phyloP scores from a whole-genome alignment of 23 tunicate species.

The Ciona savignyi region DNA sequence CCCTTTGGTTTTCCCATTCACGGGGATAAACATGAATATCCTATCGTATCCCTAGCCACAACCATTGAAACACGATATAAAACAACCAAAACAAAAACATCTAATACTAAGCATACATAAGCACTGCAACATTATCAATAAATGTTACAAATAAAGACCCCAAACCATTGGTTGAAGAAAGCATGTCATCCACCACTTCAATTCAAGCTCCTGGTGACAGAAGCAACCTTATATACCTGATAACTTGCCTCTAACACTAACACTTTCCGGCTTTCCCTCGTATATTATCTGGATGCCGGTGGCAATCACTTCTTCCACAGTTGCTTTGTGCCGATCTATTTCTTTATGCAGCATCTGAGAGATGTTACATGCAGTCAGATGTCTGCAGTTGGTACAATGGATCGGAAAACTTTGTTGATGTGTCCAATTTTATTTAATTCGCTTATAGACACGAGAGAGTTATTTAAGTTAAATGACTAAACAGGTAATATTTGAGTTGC shows the following conservation, averaged over 20 bases:
- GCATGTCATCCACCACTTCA: slow-evolving; percentile 18
- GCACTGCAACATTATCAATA: background rate
- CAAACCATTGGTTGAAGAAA: slow-evolving; percentile 5
- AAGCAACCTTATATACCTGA: slow-evolving; percentile 48
- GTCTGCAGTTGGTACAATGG: too few species aligned
- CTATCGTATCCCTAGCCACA: too few species aligned
- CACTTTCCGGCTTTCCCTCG: slow-evolving; percentile 87
- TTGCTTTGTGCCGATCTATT: slow-evolving; percentile 57
- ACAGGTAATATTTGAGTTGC: too few species aligned
- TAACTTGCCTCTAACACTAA: slow-evolving; percentile 92
- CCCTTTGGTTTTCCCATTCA: too few species aligned
- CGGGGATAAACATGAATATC: too few species aligned
- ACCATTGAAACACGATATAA: background rate
- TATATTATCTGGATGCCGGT: slow-evolving; percentile 62
- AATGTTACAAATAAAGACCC: background rate
- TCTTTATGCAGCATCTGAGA: slow-evolving; percentile 55
- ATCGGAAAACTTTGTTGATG: too few species aligned
- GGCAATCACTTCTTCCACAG: slow-evolving; percentile 63
- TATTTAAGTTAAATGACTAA: too few species aligned
- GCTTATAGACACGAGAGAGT: too few species aligned
- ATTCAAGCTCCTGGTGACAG: slow-evolving; percentile 2
- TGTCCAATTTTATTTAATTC: too few species aligned
- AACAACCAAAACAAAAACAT: too few species aligned
- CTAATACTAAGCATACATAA: background rate
- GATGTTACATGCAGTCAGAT: too few species aligned